phyloP scores from a whole-genome alignment of 2,113 vertebrate genomes.

The Otus sunia region DNA sequence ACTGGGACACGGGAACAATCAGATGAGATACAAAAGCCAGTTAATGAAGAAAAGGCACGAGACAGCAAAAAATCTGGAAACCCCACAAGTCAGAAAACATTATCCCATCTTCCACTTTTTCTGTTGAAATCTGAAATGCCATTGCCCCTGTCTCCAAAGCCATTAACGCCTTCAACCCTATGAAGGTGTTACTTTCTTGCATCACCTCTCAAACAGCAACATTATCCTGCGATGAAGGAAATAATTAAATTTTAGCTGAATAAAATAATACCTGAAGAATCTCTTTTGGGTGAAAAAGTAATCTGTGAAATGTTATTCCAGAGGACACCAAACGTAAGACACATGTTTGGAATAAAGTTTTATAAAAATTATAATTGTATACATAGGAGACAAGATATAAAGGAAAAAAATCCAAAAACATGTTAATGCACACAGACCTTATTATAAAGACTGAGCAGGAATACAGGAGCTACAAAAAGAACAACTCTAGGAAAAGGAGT shows the following conservation, averaged over 20 bases:
- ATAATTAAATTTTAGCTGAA: neutral
- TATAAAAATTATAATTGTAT: neutral
- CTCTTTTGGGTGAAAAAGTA: neutral
- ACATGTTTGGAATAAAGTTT: neutral
- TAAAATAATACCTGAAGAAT: neutral
- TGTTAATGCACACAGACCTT: neutral
- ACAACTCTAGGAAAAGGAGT: neutral
- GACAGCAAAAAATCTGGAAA: neutral
- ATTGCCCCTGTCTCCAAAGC: neutral
- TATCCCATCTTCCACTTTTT: neutral
- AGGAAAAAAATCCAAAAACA: neutral
- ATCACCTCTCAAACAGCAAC: neutral
- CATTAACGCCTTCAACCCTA: neutral
- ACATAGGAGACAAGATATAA: neutral
- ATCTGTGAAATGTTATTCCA: neutral
- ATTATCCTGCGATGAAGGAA: neutral
- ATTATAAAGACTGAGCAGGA: neutral
- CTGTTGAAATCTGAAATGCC: neutral
- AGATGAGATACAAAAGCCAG: neutral
- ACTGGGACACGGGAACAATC: neutral
- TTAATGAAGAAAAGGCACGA: neutral
- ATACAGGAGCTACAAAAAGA: neutral
- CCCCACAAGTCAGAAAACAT: neutral
- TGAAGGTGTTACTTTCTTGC: fast-evolving
- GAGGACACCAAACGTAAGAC: neutral